Base-by-base conservation (phyloP, 2,888 invertebrate genomes). In the Caradrina kadenii region DNA sequence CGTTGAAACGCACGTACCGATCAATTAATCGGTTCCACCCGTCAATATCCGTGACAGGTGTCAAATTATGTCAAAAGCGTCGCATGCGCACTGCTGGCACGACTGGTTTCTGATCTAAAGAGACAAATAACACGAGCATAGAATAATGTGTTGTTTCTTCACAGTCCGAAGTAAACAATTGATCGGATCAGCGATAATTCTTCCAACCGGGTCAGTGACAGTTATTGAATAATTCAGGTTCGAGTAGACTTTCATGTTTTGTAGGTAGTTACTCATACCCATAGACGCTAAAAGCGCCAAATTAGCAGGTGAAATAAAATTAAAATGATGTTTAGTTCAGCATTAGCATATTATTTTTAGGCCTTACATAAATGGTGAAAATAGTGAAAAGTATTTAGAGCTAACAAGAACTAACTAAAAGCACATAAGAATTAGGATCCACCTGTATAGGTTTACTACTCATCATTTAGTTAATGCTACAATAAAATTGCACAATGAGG, bases 401-500 rank as follows among this genome's bases (percentile, higher is more conserved):
- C 0, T 21, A 6, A 35, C 35, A 19, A n/a, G 4, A 31, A 58
- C 15, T 45, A 17, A 60, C 53, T 60, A 31, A 78, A 78, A 59
- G 17, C 11, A 72, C 5, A 72, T 42, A 54, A 15, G 39, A 39
- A 11, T 39, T 39, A 39, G 39, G 26, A 60, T 48, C 62, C 22
- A n/a, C 56, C 50, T 66, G 62, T 60, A 63, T 52, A 63, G 6
- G 66, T 49, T 66, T 22, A 56, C 73, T 79, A 85, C 85, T 90
- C 88, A 91, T 92, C 91, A 90, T 92, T 92, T 90, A 87, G 87
- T 90, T 90, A 90, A 91, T 91, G 87, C 89, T 74, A 84, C 88
- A 90, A 91, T 90, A 87, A 91, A 92, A 92, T 90, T 90, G 86
- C 89, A 89, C 88, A 92, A 91, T 90, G 89, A 86, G 89, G 88